Percentiles rank a stretch among this genome's conserved stretches.
These are phyloP conservation scores for Actinostola sp. DNA, from an alignment of 92 coral and sea anemone genomes.

Conservation along the genomic window DNA sequence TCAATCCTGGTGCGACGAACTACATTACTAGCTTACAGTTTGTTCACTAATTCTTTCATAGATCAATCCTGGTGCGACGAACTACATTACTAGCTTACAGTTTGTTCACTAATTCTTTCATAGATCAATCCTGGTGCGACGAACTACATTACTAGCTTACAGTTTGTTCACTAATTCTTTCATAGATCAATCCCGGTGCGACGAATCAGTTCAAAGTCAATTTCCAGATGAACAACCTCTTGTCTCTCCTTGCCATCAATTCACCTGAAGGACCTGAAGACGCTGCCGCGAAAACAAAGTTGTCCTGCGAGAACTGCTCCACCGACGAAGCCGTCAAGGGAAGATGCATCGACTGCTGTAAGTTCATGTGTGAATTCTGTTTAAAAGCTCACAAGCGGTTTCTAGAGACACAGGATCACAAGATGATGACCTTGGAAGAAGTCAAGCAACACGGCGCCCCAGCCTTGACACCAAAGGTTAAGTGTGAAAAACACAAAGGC, in stretches of 20 bases:
- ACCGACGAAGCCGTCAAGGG: conserved; percentile 43
- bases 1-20: no score
- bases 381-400: conserved; percentile 43
- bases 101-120: no score
- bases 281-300: neutral
- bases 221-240: conserved; percentile 34
- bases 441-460: conserved; percentile 34
- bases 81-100: no score
- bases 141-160: no score
- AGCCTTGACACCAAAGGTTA: conserved; percentile 30
- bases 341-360: conserved; percentile 51
- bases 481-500: conserved; percentile 64
- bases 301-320: conserved; percentile 61
- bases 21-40: no score
- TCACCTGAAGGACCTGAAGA: neutral
- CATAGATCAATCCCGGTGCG: no score
- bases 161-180: no score
- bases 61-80: no score
- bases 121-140: no score
- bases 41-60: no score
- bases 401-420: conserved; percentile 51
- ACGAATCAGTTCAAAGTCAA: conserved; percentile 3
- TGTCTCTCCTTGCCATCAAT: conserved; percentile 23
- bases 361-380: conserved; percentile 64
- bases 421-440: conserved; percentile 44